Evolutionary conservation across 1,140 invertebrate genomes (phyloP), one percentile per base, ranked within the genome.

Genomic region (Papilio dardanus): DNA sequence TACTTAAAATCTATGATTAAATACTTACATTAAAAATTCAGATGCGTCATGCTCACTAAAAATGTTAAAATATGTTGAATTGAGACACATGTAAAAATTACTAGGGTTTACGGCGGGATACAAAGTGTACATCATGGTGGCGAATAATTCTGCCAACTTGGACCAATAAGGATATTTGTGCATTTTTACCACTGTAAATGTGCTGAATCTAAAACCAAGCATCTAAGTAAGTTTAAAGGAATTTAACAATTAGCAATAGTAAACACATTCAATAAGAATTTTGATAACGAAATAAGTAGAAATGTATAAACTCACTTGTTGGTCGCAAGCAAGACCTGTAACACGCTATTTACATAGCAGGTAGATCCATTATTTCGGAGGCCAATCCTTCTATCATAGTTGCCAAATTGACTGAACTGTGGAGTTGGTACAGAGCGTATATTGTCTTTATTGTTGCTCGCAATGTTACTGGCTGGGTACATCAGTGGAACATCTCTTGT

Each of bases 11-110:
- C 8, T 21, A 2, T 19, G 7, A 50, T 0, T 19, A 2, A 28
- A 62, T 62, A 62, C 54, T 28, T 14, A 62, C 54, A 62, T 16
- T 16, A 62, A 28, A 28, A 62, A 62, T 28, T 62, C 54, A 4
- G 54, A 62, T 3, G 24, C 54, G 14, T 62, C 54, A 5, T 62
- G 10, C 5, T 62, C 54, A 5, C 6, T 1, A 62, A 28, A 62
- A 62, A 62, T 30, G 10, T 62, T 28, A 4, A 62, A 62, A 12
- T 28, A 1, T 30, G 10, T 0, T 16, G 50, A 21, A 28, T 16
- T 62, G 6, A 62, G 4, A 1, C 1, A 0, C 2, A 14, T 0
- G 3, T 62, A 62, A 62, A 5, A 30, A 2, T 4, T 62, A 5
- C 0, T 16, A 4, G 54, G 54, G 10, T 28, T 28, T 62, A 30